Percentiles rank a stretch among this genome's conserved stretches.
Conservation (phyloP, 2,888 invertebrate species). For the Synanthedon formicaeformis region DNA sequence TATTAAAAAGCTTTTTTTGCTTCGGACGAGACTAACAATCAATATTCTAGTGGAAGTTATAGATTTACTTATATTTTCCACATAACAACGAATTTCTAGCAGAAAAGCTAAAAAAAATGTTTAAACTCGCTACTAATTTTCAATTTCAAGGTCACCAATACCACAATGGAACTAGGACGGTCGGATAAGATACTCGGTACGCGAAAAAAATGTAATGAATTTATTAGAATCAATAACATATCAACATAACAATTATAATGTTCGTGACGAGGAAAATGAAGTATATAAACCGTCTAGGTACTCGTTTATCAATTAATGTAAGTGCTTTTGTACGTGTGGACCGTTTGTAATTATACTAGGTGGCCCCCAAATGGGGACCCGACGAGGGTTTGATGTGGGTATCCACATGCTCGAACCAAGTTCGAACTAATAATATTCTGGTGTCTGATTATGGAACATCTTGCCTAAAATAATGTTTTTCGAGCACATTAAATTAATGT, state of each 20-base stretch:
- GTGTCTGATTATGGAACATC: background rate
- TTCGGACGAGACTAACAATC: too few species aligned
- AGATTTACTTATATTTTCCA: too few species aligned
- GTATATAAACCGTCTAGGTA: background rate
- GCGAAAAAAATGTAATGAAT: too few species aligned
- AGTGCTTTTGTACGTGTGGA: background rate
- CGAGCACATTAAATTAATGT: too few species aligned
- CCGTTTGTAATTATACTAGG: slow-evolving; percentile 9
- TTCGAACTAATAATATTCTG: background rate
- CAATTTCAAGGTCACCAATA: too few species aligned
- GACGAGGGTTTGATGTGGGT: slow-evolving; percentile 39
- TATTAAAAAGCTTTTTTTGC: background rate
- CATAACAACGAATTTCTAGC: too few species aligned
- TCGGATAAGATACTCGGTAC: too few species aligned
- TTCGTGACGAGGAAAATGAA: background rate
- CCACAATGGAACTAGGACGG: too few species aligned
- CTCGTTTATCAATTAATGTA: background rate
- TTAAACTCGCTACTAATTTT: too few species aligned
- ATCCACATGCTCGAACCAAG: background rate
- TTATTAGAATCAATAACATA: background rate
- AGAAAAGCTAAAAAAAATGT: too few species aligned
- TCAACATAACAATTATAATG: background rate
- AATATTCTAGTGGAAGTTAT: too few species aligned
- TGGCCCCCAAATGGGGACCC: slow-evolving; percentile 13
- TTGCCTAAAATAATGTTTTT: too few species aligned